Conservation (phyloP, 1,140 invertebrate species). For the Procambarus virginalis region DNA sequence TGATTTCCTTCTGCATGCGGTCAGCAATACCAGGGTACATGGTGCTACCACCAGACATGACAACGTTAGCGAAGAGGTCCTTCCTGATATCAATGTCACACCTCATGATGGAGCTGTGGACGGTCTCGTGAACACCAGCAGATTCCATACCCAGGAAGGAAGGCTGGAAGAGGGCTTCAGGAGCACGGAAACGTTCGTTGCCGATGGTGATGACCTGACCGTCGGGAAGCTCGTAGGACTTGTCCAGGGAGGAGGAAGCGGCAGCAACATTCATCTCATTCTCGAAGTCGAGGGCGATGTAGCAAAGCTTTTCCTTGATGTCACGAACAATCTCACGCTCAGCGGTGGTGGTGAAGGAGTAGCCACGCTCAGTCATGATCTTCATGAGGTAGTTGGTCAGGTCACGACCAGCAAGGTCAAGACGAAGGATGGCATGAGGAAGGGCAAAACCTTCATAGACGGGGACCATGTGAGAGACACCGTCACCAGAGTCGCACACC, state of each 20-base stretch:
- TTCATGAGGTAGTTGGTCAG: slow-evolving; percentile 14
- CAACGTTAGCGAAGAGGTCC: slow-evolving; percentile 89
- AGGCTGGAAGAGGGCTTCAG: too few species aligned
- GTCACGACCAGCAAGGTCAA: slow-evolving; percentile 54
- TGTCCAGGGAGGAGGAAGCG: too few species aligned
- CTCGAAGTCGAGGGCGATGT: too few species aligned
- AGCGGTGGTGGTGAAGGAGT: slow-evolving; percentile 72
- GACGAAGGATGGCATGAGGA: slow-evolving; percentile 71
- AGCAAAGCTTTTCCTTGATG: slow-evolving; percentile 75
- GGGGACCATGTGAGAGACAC: too few species aligned
- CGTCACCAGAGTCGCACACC: too few species aligned
- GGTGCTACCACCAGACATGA: slow-evolving; percentile 80
- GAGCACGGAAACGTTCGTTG: too few species aligned
- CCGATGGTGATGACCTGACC: too few species aligned
- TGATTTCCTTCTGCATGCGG: slow-evolving; percentile 79
- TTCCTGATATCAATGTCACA: slow-evolving; percentile 78
- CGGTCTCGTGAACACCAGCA: slow-evolving; percentile 45
- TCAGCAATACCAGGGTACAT: slow-evolving; percentile 80
- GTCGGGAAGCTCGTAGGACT: too few species aligned
- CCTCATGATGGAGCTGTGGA: slow-evolving; percentile 91
- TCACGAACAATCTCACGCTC: slow-evolving; percentile 81
- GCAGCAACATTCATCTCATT: too few species aligned
- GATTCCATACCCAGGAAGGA: slow-evolving; percentile 43
- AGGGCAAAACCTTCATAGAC: too few species aligned
- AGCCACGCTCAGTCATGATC: slow-evolving; percentile 74